Evolutionary conservation across 2,888 invertebrate species (phyloP).

Genomic region (Nymphalis polychloros): DNA sequence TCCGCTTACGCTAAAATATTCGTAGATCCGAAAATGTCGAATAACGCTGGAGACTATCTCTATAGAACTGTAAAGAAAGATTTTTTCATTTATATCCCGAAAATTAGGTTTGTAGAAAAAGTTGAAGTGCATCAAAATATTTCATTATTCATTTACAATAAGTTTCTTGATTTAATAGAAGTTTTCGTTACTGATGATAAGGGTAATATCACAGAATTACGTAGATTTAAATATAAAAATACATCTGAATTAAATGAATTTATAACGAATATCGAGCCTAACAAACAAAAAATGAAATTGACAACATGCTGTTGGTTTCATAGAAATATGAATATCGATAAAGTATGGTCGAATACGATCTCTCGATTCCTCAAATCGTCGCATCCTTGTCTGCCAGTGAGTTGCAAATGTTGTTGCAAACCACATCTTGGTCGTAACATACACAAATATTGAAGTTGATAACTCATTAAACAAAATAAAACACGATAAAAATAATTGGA

Average conservation of each 20-base stretch:
- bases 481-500: background rate
- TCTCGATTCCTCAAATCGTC: background rate
- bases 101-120: background rate
- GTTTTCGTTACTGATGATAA: slow-evolving; percentile 11
- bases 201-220: slow-evolving; percentile 13
- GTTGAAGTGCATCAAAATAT: background rate
- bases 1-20: background rate
- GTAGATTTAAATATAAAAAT: slow-evolving; percentile 3
- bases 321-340: slow-evolving; percentile 1
- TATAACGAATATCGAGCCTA: background rate
- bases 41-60: background rate
- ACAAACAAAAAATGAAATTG: slow-evolving; percentile 6
- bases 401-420: slow-evolving; percentile 6
- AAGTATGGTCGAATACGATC: background rate
- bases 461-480: background rate
- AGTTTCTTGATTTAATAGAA: background rate
- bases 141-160: slow-evolving; percentile 4
- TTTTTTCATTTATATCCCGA: background rate
- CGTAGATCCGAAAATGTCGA: background rate
- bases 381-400: background rate
- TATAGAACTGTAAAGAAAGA: background rate
- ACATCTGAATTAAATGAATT: background rate
- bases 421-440: background rate
- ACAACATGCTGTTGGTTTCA: slow-evolving; percentile 17
- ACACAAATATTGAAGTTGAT: background rate